These are phyloP conservation scores for Melanotaenia boesemani DNA, from an alignment of 2,797 vertebrate genomes.

Conservation along the genomic window DNA sequence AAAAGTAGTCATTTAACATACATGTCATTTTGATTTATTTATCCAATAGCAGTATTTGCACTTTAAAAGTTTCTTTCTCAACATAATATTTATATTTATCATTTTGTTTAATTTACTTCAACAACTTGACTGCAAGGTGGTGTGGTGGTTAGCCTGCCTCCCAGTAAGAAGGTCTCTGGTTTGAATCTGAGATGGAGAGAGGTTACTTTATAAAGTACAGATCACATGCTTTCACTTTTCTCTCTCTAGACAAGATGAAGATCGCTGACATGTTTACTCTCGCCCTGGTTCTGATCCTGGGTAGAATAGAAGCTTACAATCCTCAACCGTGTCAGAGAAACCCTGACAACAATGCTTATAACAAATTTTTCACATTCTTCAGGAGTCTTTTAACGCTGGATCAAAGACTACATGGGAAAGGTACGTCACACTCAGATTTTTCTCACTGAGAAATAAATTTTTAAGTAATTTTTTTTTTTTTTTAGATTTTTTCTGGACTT, in stretches of 20 bases:
- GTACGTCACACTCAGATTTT: not conserved
- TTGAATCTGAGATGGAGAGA: no score
- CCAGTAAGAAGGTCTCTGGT: no score
- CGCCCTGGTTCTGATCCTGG: no score
- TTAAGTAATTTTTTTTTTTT: not conserved
- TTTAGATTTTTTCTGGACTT: no score
- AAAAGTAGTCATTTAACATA: no score
- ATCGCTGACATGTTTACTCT: not conserved
- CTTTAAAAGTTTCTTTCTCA: no score
- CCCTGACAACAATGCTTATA: not conserved
- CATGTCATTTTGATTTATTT: no score
- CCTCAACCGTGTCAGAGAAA: not conserved
- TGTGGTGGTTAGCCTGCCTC: no score
- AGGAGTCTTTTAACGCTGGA: not conserved
- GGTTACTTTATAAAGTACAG: not conserved
- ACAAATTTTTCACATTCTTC: slow-evolving; percentile 14
- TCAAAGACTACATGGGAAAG: not conserved
- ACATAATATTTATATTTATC: no score
- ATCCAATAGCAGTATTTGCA: no score
- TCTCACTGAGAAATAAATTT: not conserved
- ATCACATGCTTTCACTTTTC: not conserved
- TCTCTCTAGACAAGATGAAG: slow-evolving; percentile 11
- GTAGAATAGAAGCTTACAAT: not conserved
- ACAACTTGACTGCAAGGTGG: no score
- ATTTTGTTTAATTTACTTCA: no score